Percentiles rank a stretch among this genome's conserved stretches.
Conservation (phyloP, 2,888 invertebrate species). For the Rambutsinella grinnellia region DNA sequence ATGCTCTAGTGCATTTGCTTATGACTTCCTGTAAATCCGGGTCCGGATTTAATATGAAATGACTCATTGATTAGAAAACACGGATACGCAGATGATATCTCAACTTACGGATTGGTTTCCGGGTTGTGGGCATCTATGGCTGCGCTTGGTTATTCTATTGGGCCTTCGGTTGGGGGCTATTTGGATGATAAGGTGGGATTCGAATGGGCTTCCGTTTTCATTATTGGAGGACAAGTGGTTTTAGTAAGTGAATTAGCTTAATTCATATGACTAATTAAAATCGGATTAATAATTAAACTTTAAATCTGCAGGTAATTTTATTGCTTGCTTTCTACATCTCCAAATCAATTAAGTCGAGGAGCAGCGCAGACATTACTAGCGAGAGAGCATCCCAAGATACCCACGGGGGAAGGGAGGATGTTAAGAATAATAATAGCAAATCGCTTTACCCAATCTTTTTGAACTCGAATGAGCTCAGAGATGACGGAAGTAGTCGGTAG, state of each 20-base stretch:
- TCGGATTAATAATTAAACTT: too few species aligned
- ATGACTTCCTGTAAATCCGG: neutral
- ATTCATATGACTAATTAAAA: neutral
- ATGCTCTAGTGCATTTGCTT: neutral
- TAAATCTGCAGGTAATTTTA: too few species aligned
- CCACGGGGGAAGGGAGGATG: too few species aligned
- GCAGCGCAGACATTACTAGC: too few species aligned
- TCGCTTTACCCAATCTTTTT: too few species aligned
- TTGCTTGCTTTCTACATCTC: too few species aligned
- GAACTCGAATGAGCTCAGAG: too few species aligned
- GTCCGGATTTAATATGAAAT: neutral
- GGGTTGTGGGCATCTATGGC: constrained; percentile 93
- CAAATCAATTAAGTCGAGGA: too few species aligned
- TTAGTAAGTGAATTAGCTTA: constrained; percentile 73
- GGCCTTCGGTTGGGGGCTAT: constrained; percentile 67
- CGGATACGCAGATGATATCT: constrained; percentile 86
- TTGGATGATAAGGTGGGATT: constrained; percentile 71
- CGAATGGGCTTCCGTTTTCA: constrained; percentile 78
- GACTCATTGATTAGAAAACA: constrained; percentile 72
- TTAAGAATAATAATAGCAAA: too few species aligned
- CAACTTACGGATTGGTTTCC: constrained; percentile 90
- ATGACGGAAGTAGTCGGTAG: too few species aligned
- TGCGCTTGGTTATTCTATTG: constrained; percentile 84
- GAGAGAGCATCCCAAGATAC: too few species aligned
- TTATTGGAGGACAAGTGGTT: constrained; percentile 76